Conservation (phyloP, 2,888 invertebrate genomes). For the Scelioninae gen. 2 region DNA sequence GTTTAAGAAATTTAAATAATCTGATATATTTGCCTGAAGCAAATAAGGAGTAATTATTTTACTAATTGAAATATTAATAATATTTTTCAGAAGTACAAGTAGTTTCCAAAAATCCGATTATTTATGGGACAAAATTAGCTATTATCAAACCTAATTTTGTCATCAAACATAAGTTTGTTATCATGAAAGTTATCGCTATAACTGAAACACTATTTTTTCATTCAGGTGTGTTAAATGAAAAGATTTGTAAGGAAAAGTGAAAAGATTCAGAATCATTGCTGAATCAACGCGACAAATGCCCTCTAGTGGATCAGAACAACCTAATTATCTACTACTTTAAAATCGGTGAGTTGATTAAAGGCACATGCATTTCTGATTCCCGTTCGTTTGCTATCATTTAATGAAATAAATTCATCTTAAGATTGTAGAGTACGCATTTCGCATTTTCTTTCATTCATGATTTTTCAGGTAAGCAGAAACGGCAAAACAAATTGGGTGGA, state of each 20-base stretch:
- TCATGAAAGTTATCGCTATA: too few relatives aligned
- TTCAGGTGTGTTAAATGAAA: too few relatives aligned
- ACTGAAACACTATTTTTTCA: too few relatives aligned
- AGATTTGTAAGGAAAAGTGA: too few relatives aligned
- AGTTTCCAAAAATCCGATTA: slow-evolving; percentile 55
- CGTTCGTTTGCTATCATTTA: slow-evolving; percentile 6
- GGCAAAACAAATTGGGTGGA: not conserved
- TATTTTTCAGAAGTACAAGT: slow-evolving; percentile 17
- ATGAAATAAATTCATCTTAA: slow-evolving; percentile 21
- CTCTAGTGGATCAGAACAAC: not conserved
- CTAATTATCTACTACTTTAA: not conserved
- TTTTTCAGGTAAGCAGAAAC: slow-evolving; percentile 3
- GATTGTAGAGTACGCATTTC: not conserved
- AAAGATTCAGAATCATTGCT: too few relatives aligned
- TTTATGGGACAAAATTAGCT: slow-evolving; percentile 52
- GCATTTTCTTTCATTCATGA: slow-evolving; percentile 39
- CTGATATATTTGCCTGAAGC: not conserved
- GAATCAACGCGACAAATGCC: not conserved
- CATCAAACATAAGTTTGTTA: slow-evolving; percentile 45
- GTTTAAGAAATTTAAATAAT: not conserved
- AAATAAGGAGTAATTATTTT: slow-evolving; percentile 3
- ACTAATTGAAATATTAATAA: slow-evolving; percentile 7
- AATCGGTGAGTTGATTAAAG: not conserved
- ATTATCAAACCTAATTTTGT: slow-evolving; percentile 52
- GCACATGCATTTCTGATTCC: slow-evolving; percentile 4